phyloP scores from a whole-genome alignment of 2,113 vertebrate species.

The Peromyscus leucopus region DNA sequence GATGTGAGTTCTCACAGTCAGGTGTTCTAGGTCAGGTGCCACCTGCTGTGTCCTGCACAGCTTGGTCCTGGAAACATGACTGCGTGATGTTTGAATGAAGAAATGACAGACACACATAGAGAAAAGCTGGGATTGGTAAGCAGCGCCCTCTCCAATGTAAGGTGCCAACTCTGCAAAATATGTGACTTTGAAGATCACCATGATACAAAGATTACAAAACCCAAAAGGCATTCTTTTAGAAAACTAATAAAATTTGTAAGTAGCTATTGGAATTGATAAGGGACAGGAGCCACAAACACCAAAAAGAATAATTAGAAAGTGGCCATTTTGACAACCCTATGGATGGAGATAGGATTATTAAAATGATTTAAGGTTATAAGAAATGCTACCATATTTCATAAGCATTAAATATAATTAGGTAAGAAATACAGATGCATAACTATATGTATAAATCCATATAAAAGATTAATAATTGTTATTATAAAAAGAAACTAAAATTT shows the following conservation, averaged over 20 bases:
- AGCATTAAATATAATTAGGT: neutral
- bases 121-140: neutral
- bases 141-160: neutral
- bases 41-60: neutral
- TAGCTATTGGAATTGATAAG: neutral
- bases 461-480: neutral
- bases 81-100: neutral
- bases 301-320: neutral
- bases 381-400: neutral
- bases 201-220: neutral
- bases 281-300: too few species aligned
- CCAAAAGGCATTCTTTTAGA: neutral
- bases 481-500: neutral
- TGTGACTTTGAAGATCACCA: neutral
- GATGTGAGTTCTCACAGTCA: neutral
- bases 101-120: neutral
- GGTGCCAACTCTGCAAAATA: neutral
- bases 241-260: neutral
- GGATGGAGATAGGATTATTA: neutral
- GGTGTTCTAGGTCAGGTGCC: neutral
- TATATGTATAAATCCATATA: neutral
- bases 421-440: neutral
- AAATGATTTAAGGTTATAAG: neutral
- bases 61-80: neutral
- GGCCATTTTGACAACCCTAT: neutral